Evolutionary conservation across 2,797 vertebrate species (phyloP), one percentile per base, ranked within the genome.

Genomic region (Sylvilagus floridanus): DNA sequence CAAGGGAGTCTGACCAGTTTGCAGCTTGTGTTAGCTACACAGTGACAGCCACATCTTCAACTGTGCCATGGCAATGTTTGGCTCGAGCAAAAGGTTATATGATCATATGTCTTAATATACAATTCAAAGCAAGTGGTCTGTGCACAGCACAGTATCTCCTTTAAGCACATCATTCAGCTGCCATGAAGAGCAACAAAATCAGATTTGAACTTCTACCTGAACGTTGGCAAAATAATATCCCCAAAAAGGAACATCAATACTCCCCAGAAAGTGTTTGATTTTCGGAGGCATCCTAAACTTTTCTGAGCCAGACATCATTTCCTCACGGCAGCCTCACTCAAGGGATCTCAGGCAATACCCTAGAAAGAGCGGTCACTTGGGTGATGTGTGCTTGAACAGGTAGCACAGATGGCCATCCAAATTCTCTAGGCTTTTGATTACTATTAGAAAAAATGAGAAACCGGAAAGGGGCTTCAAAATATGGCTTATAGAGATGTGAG

Each of bases 351-450:
- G 17, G 50, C 66, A 24, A 94, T 68, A 96, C 35, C 52, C 73
- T 32, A 92, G 54, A 47, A 78, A 82, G 90, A 65, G 26, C 19
- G 19, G 16, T 79, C 84, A 79, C 24, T 71, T 30, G 28, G 50
- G 54, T 85, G 88, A 52, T 94, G 35, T 42, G 54, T 95, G 96
- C 78, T 86, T 95, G 68, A 94, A 60, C 91, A 84, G 26, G 83
- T 90, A 54, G 81, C 32, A 83, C 22, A 88, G 91, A 90, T 4
- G 60, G 42, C 35, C 78, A 87, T 0, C 0, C 69, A 77, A n/a
- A 95, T 71, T 90, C 54, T 75, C 73, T 83, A 91, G 81, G 90
- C 28, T 88, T 95, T 94, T 72, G 75, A 78, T 85, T 54, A 72
- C 26, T 69, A 79, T 81, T 73, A 47, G 13, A 24, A 73, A 97